Conservation (phyloP, 2,888 invertebrate genomes). For the Plutella xylostella region DNA sequence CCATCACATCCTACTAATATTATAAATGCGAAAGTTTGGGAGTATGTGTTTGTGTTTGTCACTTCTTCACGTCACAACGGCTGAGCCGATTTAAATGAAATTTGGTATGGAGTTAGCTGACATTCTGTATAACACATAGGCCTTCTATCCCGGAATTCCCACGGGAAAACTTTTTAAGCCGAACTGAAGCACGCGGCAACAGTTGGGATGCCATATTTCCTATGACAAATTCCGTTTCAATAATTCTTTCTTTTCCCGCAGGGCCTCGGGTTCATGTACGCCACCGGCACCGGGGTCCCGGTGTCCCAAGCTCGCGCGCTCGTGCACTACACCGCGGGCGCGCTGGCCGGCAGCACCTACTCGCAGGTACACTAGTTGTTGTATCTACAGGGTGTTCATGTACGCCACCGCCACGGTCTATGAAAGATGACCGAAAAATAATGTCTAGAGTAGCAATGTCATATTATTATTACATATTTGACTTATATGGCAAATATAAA, state of each 20-base stretch:
- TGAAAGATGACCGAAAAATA: too few species aligned
- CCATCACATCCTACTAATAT: too few species aligned
- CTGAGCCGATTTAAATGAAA: background rate
- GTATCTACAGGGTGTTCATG: too few species aligned
- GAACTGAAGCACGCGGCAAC: background rate
- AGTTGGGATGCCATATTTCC: background rate
- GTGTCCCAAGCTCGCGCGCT: conserved; percentile 90
- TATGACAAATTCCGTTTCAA: background rate
- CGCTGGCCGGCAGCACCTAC: conserved; percentile 90
- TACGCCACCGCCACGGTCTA: too few species aligned
- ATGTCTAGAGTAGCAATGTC: too few species aligned
- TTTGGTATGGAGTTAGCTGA: background rate
- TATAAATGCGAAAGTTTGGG: background rate
- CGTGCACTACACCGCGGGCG: conserved; percentile 92
- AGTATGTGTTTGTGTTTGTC: background rate
- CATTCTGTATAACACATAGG: background rate
- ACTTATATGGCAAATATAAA: too few species aligned
- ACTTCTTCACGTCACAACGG: background rate
- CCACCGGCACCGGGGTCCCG: conserved; percentile 87
- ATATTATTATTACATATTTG: too few species aligned
- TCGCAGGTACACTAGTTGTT: too few species aligned
- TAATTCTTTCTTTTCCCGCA: conserved; percentile 27
- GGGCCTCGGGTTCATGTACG: conserved; percentile 90
- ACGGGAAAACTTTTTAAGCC: too few species aligned
- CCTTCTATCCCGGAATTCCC: background rate